A percentile compares a stretch with the other conserved stretches of the same genome.
Evolutionary conservation across 2,113 vertebrate genomes (phyloP).

Genomic region (Mormoops blainvillei): DNA sequence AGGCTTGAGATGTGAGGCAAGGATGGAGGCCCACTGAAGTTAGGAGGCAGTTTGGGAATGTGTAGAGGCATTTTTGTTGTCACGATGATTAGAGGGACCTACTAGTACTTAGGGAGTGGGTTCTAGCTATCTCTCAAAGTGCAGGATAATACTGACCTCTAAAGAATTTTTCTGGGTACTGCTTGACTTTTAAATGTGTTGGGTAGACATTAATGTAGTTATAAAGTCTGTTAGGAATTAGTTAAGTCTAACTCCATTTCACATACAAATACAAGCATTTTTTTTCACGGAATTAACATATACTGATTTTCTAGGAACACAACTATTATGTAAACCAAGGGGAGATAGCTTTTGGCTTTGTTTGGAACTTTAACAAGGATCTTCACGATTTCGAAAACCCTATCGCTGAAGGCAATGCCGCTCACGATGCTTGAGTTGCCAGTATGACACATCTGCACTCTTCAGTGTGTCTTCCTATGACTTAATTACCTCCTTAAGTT

Average conservation of each 20-base stretch:
- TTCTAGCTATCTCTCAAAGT: not conserved
- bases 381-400: not conserved
- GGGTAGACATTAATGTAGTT: not conserved
- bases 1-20: too few species aligned
- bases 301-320: not conserved
- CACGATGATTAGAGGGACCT: not conserved
- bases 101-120: not conserved
- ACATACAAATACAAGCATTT: not conserved
- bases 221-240: not conserved
- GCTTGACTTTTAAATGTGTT: not conserved
- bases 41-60: not conserved
- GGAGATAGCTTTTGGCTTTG: not conserved
- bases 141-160: not conserved
- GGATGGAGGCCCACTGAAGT: not conserved
- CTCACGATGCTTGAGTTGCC: not conserved
- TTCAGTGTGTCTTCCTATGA: not conserved
- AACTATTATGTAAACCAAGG: not conserved
- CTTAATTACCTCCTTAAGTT: too few species aligned
- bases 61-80: not conserved
- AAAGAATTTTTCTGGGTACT: not conserved
- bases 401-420: not conserved
- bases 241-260: not conserved
- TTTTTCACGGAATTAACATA: not conserved
- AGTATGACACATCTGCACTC: not conserved
- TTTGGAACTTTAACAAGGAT: not conserved